Percentiles rank a stretch among this genome's conserved stretches.
phyloP scores from a whole-genome alignment of 2,888 invertebrate species.

The Macrophya alboannulata region DNA sequence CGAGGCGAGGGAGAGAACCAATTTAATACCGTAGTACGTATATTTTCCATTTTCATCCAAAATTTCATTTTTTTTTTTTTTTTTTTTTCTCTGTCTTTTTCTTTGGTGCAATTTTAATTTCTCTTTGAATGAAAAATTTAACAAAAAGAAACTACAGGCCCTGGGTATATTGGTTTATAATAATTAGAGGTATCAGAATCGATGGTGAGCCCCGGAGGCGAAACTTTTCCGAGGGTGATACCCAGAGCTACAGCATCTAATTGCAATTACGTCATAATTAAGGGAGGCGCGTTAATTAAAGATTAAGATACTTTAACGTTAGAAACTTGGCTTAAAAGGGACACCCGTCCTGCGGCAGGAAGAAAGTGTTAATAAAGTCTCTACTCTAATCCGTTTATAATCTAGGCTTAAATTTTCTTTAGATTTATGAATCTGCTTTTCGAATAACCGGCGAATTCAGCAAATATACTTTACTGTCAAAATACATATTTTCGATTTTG shows the following conservation, averaged over 20 bases:
- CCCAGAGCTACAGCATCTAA: constrained; percentile 64
- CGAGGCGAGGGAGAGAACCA: not conserved
- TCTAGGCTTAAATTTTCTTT: constrained; percentile 55
- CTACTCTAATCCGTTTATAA: constrained; percentile 61
- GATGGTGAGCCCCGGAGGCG: constrained; percentile 59
- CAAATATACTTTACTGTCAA: not conserved
- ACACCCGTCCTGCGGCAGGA: constrained; percentile 54
- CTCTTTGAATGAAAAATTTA: not conserved
- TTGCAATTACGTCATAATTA: constrained; percentile 71
- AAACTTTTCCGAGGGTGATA: constrained; percentile 54
- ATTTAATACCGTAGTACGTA: not conserved
- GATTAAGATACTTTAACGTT: constrained; percentile 72
- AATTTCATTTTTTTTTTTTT: not conserved
- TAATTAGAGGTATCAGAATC: constrained; percentile 67
- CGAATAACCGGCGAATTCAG: not conserved
- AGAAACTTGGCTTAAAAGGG: constrained; percentile 67
- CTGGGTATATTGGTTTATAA: constrained; percentile 62
- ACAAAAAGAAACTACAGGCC: constrained; percentile 3
- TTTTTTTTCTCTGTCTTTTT: too few relatives aligned
- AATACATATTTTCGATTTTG: not conserved
- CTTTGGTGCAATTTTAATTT: constrained; percentile 1
- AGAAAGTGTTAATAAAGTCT: constrained; percentile 60
- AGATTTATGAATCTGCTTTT: constrained; percentile 22
- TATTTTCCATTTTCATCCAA: not conserved
- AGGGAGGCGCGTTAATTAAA: constrained; percentile 71